Evolutionary conservation across 2,113 vertebrate species (phyloP).

Genomic region (Axis porcinus): DNA sequence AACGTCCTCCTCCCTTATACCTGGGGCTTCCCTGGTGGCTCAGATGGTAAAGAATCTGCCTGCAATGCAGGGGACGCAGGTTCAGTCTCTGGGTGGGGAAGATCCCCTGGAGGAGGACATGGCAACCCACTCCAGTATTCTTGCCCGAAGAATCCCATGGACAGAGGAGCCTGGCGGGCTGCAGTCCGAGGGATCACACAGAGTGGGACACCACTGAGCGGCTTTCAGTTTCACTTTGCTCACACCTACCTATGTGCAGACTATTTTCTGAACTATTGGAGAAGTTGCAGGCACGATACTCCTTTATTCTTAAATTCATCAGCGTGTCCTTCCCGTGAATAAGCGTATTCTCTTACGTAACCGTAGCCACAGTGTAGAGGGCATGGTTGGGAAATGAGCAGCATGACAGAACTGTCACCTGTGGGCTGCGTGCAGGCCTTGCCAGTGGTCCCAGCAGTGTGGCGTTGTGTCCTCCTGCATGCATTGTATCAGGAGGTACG

Average conservation of each 20-base stretch:
- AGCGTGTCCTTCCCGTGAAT: background rate
- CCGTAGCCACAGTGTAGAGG: background rate
- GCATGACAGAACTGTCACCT: background rate
- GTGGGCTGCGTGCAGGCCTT: background rate
- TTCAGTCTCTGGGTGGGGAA: background rate
- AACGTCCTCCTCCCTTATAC: fast-evolving
- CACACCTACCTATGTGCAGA: fast-evolving
- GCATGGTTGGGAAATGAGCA: background rate
- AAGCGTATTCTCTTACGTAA: background rate
- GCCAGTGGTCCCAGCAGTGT: background rate
- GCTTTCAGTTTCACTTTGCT: background rate
- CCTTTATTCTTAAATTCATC: background rate
- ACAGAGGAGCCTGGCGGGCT: background rate
- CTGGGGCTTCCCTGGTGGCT: background rate
- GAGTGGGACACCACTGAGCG: background rate
- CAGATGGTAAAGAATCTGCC: background rate
- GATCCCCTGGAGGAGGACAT: background rate
- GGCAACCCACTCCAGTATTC: background rate
- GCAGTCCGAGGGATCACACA: background rate
- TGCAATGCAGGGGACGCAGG: background rate
- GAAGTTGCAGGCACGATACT: background rate
- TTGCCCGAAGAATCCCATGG: background rate
- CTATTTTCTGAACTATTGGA: background rate
- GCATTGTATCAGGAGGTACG: fast-evolving
- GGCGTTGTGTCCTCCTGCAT: fast-evolving